Evolutionary conservation across 2,888 invertebrate species (phyloP), one percentile per base, ranked within the genome.

Genomic region (Psococerastis gibbosa): DNA sequence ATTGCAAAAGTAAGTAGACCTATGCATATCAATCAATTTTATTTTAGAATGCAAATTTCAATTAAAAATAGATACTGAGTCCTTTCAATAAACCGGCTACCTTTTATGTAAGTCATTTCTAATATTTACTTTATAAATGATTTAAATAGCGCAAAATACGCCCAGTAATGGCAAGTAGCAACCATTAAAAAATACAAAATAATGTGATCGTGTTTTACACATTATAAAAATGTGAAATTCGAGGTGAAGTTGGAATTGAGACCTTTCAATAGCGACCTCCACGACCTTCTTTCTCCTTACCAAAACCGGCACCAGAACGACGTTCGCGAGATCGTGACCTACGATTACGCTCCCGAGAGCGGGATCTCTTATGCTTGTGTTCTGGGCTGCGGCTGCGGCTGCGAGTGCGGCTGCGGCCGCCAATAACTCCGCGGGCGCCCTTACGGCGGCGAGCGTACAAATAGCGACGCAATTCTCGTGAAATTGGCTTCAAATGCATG

Each of bases 401-500:
- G 75, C 56, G 75, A 71, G 57, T 47, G 16, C 32, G 23, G 23
- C 41, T 20, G 11, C 9, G 6, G 16, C 38, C 47, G n/a, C 46
- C 47, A n/a, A n/a, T n/a, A n/a, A n/a, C n/a, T 32, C 51, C 46
- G 22, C 51, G 45, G 22, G 55, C 50, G 20, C 56, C 53, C 48
- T 55, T 51, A 46, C 58, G 50, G 41, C 57, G 56, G 9, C 64
- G 56, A 32, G 65, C 62, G 54, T 67, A 68, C 32, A 73, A 56
- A 54, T 70, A 87, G 65, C 92, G 76, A 50, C 94, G 70, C 45
- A 97, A 65, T 60, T 95, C 94, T 49, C 94, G 71, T 0, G 95
- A 95, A 54, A 98, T 97, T 9, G 97, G 97, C 59, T 98, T 98
- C 60, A 98, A 69, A 60, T 98, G 98, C 98, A 99, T 99, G 66